A percentile compares a stretch with the other conserved stretches of the same genome.
These are phyloP conservation scores for Halocynthia aurantium DNA, from an alignment of 23 tunicate genomes.

Conservation along the genomic window DNA sequence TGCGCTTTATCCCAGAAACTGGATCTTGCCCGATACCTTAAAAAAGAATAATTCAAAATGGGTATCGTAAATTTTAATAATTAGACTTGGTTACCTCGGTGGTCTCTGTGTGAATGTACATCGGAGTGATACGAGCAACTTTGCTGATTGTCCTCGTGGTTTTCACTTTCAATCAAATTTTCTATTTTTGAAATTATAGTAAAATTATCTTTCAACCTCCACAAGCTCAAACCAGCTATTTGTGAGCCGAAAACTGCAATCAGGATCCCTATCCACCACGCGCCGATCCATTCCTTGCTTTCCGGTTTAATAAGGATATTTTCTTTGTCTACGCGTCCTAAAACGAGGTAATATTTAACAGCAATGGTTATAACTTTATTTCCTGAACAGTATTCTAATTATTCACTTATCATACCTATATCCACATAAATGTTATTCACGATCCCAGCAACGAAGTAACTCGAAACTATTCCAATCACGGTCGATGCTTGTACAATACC, in stretches of 20 bases:
- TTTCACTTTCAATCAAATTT: no score
- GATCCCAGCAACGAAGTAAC: slow-evolving; percentile 23
- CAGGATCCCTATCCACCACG: slow-evolving; percentile 41
- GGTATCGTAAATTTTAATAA: no score
- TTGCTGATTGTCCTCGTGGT: no score
- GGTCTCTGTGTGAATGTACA: no score
- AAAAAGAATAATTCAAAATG: no score
- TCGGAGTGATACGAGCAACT: no score
- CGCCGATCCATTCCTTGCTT: slow-evolving; percentile 33
- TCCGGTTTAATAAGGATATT: slow-evolving; percentile 10
- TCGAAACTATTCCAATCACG: slow-evolving; percentile 21
- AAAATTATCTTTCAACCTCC: no score
- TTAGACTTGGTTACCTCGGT: no score
- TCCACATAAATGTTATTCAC: slow-evolving; percentile 23
- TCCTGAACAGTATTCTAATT: no score
- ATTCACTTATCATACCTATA: slow-evolving; percentile 1
- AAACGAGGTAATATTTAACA: not conserved
- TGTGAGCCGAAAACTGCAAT: slow-evolving; percentile 19
- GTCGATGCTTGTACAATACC: slow-evolving; percentile 23
- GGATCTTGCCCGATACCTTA: not conserved
- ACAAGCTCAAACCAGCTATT: no score
- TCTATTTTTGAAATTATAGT: no score
- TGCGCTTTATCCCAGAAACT: slow-evolving; percentile 10
- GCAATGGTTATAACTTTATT: not conserved
- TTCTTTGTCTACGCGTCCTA: slow-evolving; percentile 17